Evolutionary conservation across 2,797 vertebrate genomes (phyloP).

Genomic region (Myotis findleyi): DNA sequence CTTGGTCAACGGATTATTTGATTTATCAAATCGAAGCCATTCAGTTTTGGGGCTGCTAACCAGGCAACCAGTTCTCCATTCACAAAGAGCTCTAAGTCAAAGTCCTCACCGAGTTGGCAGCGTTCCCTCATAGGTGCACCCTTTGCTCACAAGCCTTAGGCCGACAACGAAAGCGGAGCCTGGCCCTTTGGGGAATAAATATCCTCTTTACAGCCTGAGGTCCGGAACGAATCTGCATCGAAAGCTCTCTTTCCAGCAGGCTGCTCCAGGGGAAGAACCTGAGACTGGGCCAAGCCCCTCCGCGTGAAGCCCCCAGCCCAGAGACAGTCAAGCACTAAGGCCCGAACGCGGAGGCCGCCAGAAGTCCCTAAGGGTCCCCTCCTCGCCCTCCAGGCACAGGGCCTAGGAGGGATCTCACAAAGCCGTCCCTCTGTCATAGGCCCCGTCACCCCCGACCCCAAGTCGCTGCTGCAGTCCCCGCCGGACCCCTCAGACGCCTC

Average conservation of each 20-base stretch:
- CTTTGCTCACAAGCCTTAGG: not conserved
- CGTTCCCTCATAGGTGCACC: not conserved
- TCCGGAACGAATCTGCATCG: not conserved
- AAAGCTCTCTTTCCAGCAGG: not conserved
- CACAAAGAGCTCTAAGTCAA: slow-evolving; percentile 10
- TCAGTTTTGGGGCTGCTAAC: not conserved
- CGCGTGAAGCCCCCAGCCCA: not conserved
- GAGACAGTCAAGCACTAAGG: not conserved
- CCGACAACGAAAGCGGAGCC: not conserved
- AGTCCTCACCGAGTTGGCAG: not conserved
- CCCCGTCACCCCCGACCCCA: accelerated
- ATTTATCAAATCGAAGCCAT: not conserved
- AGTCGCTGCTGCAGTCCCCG: not conserved
- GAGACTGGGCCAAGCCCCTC: not conserved
- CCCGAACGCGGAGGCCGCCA: too few species aligned
- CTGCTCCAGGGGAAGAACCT: too few species aligned
- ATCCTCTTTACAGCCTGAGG: not conserved
- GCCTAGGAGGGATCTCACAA: not conserved
- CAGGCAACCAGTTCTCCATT: not conserved
- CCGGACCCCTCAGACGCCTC: not conserved
- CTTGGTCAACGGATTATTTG: not conserved
- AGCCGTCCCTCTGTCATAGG: not conserved
- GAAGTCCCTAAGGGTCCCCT: not conserved
- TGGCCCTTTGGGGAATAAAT: not conserved
- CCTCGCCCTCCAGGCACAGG: accelerated